phyloP scores from a whole-genome alignment of 2,797 vertebrate species.

The Periparus ater region DNA sequence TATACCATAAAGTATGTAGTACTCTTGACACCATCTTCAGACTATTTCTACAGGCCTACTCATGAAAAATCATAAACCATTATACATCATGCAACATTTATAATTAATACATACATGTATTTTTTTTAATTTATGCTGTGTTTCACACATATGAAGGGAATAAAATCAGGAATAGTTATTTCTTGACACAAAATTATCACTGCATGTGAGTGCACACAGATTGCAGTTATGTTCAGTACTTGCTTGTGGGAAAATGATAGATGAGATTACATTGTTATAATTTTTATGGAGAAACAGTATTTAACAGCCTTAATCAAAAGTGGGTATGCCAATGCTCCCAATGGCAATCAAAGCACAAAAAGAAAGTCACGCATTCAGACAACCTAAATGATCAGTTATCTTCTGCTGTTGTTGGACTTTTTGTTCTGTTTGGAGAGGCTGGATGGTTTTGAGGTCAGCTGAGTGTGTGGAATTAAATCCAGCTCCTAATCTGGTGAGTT shows the following conservation, averaged over 20 bases:
- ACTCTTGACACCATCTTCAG: background rate
- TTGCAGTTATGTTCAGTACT: background rate
- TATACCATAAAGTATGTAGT: background rate
- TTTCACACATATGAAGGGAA: background rate
- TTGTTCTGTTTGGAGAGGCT: background rate
- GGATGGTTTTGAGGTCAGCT: background rate
- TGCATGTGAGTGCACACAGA: background rate
- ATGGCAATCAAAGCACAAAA: slow-evolving; percentile 28
- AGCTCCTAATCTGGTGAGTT: slow-evolving; percentile 74
- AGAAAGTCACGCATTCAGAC: slow-evolving; percentile 51
- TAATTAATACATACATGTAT: background rate
- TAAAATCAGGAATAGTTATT: background rate
- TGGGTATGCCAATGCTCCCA: slow-evolving; percentile 15
- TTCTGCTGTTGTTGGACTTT: slow-evolving; percentile 45
- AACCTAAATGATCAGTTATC: slow-evolving; percentile 79
- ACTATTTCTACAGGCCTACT: background rate
- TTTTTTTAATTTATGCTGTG: background rate
- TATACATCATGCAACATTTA: background rate
- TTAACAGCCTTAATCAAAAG: slow-evolving; percentile 23
- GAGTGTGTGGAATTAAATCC: slow-evolving; percentile 67
- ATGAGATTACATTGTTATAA: background rate
- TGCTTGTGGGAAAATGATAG: background rate
- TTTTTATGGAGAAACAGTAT: slow-evolving; percentile 3
- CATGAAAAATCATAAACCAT: background rate
- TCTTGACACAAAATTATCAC: background rate